Conservation (phyloP, 2,113 vertebrate genomes). For the Mus pahari region DNA sequence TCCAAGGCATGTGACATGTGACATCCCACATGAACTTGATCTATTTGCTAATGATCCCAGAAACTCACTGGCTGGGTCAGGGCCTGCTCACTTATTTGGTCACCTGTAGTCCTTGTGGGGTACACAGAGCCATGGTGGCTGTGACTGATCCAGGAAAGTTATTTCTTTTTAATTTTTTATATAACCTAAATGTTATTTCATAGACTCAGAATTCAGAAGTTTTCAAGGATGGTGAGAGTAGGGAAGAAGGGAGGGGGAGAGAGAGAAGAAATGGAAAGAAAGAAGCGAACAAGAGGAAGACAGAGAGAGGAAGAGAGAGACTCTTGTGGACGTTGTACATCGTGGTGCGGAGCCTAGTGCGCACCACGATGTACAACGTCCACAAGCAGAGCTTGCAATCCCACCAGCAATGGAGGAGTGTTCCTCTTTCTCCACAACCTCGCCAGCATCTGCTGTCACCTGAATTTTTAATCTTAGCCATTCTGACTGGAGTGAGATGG, state of each 20-base stretch:
- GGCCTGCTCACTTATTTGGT: too few species aligned
- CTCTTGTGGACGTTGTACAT: too few species aligned
- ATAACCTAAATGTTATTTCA: slow-evolving; percentile 2
- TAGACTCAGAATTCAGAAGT: slow-evolving; percentile 28
- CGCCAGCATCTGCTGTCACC: too few species aligned
- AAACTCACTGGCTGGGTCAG: neutral
- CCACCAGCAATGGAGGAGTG: too few species aligned
- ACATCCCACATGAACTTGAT: neutral
- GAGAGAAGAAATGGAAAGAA: neutral
- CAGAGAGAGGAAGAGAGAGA: neutral
- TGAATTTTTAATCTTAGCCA: too few species aligned
- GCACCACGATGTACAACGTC: too few species aligned
- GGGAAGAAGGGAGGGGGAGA: too few species aligned
- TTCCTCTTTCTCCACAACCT: too few species aligned
- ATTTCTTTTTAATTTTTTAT: neutral
- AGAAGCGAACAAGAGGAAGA: neutral
- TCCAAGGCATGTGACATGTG: neutral
- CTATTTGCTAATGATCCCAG: neutral
- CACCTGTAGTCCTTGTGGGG: neutral
- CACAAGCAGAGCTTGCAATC: too few species aligned
- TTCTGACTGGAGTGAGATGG: too few species aligned
- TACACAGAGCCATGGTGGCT: neutral
- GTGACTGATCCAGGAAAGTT: neutral
- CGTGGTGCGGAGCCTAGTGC: too few species aligned
- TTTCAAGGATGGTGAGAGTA: neutral